Conservation (phyloP, 1,140 invertebrate genomes). For the Phortica variegata region DNA sequence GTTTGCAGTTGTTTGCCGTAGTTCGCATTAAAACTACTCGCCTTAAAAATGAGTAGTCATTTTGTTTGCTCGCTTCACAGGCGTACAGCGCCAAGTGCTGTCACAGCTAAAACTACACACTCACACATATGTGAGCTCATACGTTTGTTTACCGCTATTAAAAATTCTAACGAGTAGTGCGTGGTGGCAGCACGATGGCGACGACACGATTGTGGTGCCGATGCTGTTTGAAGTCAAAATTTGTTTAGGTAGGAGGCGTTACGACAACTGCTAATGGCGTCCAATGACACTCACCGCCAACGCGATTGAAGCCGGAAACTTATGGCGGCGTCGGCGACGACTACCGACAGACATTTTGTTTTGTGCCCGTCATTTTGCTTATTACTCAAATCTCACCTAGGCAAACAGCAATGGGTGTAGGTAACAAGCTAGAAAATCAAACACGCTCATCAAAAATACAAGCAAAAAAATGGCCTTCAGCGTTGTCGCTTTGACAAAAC, state of each 20-base stretch:
- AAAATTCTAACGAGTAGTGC: too few relatives aligned
- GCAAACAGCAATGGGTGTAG: slow-evolving; percentile 30
- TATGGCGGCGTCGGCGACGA: slow-evolving; percentile 26
- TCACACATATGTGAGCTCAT: slow-evolving; percentile 19
- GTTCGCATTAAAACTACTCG: too few relatives aligned
- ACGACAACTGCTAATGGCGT: slow-evolving; percentile 30
- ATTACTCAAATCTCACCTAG: slow-evolving; percentile 46
- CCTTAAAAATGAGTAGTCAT: slow-evolving; percentile 56
- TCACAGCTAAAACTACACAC: slow-evolving; percentile 10
- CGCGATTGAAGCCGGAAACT: not conserved
- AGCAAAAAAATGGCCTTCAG: too few relatives aligned
- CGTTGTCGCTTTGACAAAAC: too few relatives aligned
- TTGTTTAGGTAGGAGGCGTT: too few relatives aligned
- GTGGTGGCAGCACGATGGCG: slow-evolving; percentile 13
- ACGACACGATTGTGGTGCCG: not conserved
- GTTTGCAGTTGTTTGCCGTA: too few relatives aligned
- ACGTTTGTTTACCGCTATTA: too few relatives aligned
- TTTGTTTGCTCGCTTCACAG: slow-evolving; percentile 56
- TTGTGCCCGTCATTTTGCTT: slow-evolving; percentile 58
- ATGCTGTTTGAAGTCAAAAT: slow-evolving; percentile 8
- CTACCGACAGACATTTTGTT: slow-evolving; percentile 54
- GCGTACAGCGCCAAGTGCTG: slow-evolving; percentile 41
- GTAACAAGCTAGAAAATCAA: not conserved
- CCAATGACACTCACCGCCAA: slow-evolving; percentile 1
- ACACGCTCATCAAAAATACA: too few relatives aligned